Base-by-base conservation (phyloP, 2,797 vertebrate species). In the Tokudaia muenninki region DNA sequence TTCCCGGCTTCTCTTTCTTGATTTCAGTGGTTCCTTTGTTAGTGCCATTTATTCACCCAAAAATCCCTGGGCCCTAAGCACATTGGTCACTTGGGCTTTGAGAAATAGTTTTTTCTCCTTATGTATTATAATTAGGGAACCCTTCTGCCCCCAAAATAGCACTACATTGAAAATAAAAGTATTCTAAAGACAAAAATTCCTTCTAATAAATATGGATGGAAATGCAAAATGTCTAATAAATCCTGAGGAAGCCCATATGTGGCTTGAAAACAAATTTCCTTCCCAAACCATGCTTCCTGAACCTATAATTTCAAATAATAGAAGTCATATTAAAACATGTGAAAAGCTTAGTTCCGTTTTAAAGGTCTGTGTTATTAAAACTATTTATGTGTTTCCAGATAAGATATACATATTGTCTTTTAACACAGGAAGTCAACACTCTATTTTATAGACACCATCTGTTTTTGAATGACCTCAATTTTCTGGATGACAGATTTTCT, bases 401-500 rank as follows among this genome's bases (percentile, higher is more conserved):
- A 19, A 97, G 95, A 97, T 90, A 78, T 41, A 26, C 14, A 94
- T 82, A 91, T 94, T 97, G 95, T 96, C 97, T 94, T 92, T 97
- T 95, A 96, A 96, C 92, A 93, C 81, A 98, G 95, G 97, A 96
- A 96, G 94, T 97, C 97, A 97, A 97, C 95, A 96, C 80, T 94
- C 90, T 98, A 93, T 97, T 98, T 97, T 97, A 95, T 92, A 98
- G 92, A 97, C 94, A 97, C 97, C 98, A 98, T 98, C 98, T 98
- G 98, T 96, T 98, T 98, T 57, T 0, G 94, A 97, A 97, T 98
- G 98, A 98, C 98, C 97, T 98, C 98, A 98, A 98, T 98, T 98
- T 98, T 98, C 97, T 97, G 97, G 97, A 98, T 98, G 98, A 98
- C 95, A 98, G 96, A 96, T 98, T 98, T 98, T 98, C 97, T 98